Base-by-base conservation (phyloP, 1,140 invertebrate species). In the Hypsibius dujardini region DNA sequence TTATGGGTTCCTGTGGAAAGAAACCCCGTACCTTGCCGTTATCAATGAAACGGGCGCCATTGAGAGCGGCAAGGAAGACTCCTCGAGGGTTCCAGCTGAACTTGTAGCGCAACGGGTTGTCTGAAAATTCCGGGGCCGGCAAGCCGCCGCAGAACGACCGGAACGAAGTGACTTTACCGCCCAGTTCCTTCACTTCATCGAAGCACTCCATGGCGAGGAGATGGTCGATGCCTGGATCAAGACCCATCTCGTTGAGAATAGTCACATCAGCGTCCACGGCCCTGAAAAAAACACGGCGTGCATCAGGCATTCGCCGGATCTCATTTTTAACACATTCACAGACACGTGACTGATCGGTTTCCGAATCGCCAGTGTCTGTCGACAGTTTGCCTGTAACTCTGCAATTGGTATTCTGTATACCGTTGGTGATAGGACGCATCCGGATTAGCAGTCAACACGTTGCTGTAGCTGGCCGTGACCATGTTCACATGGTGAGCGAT, bases 221-320 rank as follows among this genome's bases (percentile, higher is more conserved):
- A 80, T 99, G 96, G 79, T 99, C 96, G 74, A 99, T 89, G 1
- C 95, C 95, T 1, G 96, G 96, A 79, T 99, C 96, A 2, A 99
- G 80, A 2, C 96, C 96, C 0, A 96, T 86, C 82, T 99, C 95
- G 78, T 87, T 96, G 86, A 98, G 81, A 62, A 97, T 85, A 0
- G 92, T 95, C 0, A 98, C 82, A 1, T 88, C 91, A 12, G 90
- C 89, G 67, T 88, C 84, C 69, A 85, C 83, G 0, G 92, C 92
- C 72, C 87, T 89, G 74, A 46, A 81, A 79, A n/a, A n/a, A n/a
- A n/a, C n/a, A n/a, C n/a, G n/a, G n/a, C n/a, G n/a, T n/a, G n/a
- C n/a, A n/a, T n/a, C n/a, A n/a, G n/a, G n/a, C n/a, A n/a, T n/a
- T n/a, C n/a, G n/a, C n/a, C n/a, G n/a, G n/a, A n/a, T n/a, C n/a